A percentile compares a stretch with the other conserved stretches of the same genome.
phyloP scores from a whole-genome alignment of 2,797 vertebrate species.

The Pantherophis vulpinus region DNA sequence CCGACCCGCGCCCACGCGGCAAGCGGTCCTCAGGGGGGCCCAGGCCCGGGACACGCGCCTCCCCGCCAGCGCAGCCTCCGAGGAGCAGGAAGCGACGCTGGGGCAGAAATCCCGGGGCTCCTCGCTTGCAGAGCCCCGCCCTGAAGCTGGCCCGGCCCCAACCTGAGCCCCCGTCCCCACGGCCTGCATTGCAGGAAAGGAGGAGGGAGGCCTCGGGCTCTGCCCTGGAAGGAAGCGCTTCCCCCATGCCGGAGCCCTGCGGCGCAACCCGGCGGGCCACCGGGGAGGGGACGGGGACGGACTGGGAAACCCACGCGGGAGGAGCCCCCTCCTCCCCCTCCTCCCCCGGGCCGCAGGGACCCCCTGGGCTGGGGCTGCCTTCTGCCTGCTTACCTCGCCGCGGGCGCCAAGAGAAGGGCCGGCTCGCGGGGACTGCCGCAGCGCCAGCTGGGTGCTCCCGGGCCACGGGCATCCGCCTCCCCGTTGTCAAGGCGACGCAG shows the following conservation, averaged over 20 bases:
- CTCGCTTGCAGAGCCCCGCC: accelerated
- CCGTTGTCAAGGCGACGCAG: slow-evolving; percentile 61
- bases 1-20: background rate
- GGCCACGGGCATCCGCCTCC: slow-evolving; percentile 52
- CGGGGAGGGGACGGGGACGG: too few relatives aligned
- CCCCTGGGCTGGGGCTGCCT: background rate
- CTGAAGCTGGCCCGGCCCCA: background rate
- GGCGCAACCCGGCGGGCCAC: too few relatives aligned
- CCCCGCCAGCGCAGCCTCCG: background rate
- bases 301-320: background rate
- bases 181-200: background rate
- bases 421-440: background rate
- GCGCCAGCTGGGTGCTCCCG: slow-evolving; percentile 34
- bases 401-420: background rate
- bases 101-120: background rate
- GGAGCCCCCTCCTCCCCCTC: background rate
- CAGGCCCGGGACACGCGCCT: background rate
- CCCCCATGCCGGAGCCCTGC: background rate
- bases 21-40: background rate
- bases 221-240: background rate
- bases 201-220: background rate
- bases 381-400: background rate
- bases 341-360: background rate
- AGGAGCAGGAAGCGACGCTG: background rate
- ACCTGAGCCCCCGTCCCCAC: background rate